Evolutionary conservation across 2,888 invertebrate species (phyloP), one percentile per base, ranked within the genome.

Genomic region (Nemapogon koenigi): DNA sequence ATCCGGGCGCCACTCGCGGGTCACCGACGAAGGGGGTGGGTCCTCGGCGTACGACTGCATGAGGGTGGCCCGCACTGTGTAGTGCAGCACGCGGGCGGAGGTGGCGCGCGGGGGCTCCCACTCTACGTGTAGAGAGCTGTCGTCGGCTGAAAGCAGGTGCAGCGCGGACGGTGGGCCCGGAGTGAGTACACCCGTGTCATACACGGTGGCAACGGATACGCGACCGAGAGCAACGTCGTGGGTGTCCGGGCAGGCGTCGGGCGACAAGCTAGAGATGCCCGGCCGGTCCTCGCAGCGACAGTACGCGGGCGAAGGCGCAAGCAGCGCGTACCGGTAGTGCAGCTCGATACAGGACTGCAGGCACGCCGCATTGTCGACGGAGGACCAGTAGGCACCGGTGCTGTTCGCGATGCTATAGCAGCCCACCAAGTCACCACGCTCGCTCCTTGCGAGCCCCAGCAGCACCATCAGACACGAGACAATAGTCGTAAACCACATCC

Each of bases 121-220:
- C 28, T 59, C 61, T 13, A 87, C 55, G 33, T 81, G 69, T 8
- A 87, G 62, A 38, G 85, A 85, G 2, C 83, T 85, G 47, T 87
- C 86, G 0, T 86, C 86, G 38, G 82, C 60, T 49, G 84, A 85
- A 2, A 66, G 54, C 2, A 88, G 60, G 32, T 68, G 59, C 15
- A 91, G 54, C 40, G 84, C 75, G 42, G 73, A 68, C 1, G 91
- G 91, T n/a, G 88, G 86, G 4, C 88, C 87, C 13, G 90, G 86
- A 7, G 83, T 83, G 28, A 57, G 51, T n/a, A 80, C 62, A 22
- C 84, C 85, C 1, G 88, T 88, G 28, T 84, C 82, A 51, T 89
- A 90, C 18, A 89, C 83, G 47, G 85, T 86, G 0, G 85, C 82
- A 17, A 81, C 79, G 1, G 78, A 64, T 8, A 16, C 14, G 0